These are phyloP conservation scores for Orycteropus afer DNA, from an alignment of 2,113 vertebrate species.

Conservation along the genomic window DNA sequence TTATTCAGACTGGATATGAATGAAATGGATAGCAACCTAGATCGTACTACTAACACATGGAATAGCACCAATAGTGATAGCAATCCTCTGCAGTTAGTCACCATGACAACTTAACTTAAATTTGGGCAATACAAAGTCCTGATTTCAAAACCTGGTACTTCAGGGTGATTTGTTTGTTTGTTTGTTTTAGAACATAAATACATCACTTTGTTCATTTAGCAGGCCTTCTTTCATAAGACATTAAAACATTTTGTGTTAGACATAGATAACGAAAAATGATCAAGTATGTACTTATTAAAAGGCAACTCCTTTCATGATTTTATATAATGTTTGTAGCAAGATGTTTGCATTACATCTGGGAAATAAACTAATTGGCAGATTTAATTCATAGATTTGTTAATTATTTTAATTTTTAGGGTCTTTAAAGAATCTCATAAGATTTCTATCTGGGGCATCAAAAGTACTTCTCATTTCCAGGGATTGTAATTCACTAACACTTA, in stretches of 20 bases:
- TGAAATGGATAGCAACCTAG: not conserved
- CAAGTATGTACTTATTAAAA: not conserved
- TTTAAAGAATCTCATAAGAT: not conserved
- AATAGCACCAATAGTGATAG: not conserved
- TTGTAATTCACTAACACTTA: conserved; percentile 22
- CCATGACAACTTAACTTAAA: conserved; percentile 60
- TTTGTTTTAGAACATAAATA: conserved; percentile 49
- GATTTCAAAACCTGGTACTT: not conserved
- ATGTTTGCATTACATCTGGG: not conserved
- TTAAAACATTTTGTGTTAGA: not conserved
- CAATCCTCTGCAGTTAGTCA: conserved; percentile 34
- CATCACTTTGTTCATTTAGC: conserved; percentile 34
- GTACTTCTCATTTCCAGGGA: not conserved
- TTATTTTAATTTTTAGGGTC: conserved; percentile 28
- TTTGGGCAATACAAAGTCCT: conserved; percentile 46
- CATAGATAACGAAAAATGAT: conserved; percentile 18
- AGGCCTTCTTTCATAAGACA: not conserved
- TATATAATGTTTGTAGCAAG: conserved; percentile 7
- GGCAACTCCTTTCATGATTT: not conserved
- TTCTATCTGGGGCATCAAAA: conserved; percentile 6
- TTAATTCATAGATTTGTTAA: not conserved
- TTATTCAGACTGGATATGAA: not conserved
- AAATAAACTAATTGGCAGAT: not conserved
- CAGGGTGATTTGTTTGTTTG: not conserved
- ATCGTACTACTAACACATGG: not conserved